Evolutionary conservation across 2,888 invertebrate genomes (phyloP), one percentile per base, ranked within the genome.

Genomic region (Julus scanicus): DNA sequence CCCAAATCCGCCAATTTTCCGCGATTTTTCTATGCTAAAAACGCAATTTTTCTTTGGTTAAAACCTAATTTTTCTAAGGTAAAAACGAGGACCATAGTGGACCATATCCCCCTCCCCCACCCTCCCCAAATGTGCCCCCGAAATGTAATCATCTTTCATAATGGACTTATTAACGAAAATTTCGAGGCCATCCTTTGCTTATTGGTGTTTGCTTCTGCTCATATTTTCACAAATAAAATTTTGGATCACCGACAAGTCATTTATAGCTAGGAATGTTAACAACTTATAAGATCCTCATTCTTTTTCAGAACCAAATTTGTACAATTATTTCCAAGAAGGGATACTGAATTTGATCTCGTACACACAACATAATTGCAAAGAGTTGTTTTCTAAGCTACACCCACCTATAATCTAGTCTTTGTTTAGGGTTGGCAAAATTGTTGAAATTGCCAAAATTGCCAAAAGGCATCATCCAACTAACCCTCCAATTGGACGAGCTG

Each of bases 361-460:
- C 37, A 37, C 6, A 8, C 80, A 80, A 8, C 80, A 80, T 80
- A 80, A 80, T 80, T 80, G 80, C 80, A 80, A 80, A 80, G 80
- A 80, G 37, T 80, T 80, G 80, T 80, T 80, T 71, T 80, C 37
- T 1, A 37, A 37, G 80, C 29, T 37, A 80, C 80, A 80, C 80
- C 80, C 80, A 80, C 80, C 80, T 80, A 80, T 80, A 80, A 80
- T 80, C 80, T 80, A 80, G 80, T 80, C 80, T 80, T 80, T 80
- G 80, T 13, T 80, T 80, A 80, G 80, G 80, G 80, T 80, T 80
- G 80, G 80, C 20, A 80, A 80, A 53, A 37, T 80, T 80, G 80
- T 80, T 80, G 11, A 80, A 37, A 80, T 80, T 9, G 80, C 80
- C 37, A 80, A 80, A 37, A 80, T 80, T 9, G 80, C 80, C 80